Base-by-base conservation (phyloP, 1,140 invertebrate genomes). In the Microplitis demolitor region DNA sequence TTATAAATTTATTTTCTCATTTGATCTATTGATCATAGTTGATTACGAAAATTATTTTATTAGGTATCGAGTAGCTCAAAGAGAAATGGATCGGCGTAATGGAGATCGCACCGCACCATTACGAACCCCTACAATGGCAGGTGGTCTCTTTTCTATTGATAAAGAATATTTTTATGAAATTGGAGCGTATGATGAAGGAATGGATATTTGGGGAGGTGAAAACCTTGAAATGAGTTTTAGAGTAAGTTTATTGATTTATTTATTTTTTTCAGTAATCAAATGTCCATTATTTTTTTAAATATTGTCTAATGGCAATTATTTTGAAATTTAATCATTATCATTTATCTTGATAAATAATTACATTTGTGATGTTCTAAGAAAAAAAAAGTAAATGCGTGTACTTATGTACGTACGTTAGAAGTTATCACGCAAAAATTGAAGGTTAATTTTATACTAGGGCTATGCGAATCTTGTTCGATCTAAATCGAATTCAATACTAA, bases 181-280 rank as follows among this genome's bases (percentile, higher is more conserved):
- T 70, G 98, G 98, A 14, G 93, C 96, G 34, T 99, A 99, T 84
- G 98, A 99, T 86, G 93, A 97, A 87, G 97, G 97, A 77, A 99
- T 99, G 98, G 97, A 99, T 83, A 99, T 99, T 77, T 99, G 98
- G 98, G 98, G 98, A 37, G 98, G 97, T 71, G 98, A 99, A 88
- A 99, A 99, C 89, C 90, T 99, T 45, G 98, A 99, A 89, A 98
- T 99, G 95, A 98, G 97, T 74, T 99, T 99, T 87, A 91, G 97
- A 91, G 97, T 99, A 92, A 92, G 89, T 87, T 71, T n/a, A 35
- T 72, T 51, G 16, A 37, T 60, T 33, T 58, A 4, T 14, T 34
- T 69, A 24, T 71, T 64, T 61, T 34, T 24, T 8, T 64, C 6
- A 63, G 69, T 53, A 11, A 66, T 61, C 37, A 66, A 50, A 24